Conservation (phyloP, 2,797 vertebrate genomes). For the Phrynocephalus forsythii region DNA sequence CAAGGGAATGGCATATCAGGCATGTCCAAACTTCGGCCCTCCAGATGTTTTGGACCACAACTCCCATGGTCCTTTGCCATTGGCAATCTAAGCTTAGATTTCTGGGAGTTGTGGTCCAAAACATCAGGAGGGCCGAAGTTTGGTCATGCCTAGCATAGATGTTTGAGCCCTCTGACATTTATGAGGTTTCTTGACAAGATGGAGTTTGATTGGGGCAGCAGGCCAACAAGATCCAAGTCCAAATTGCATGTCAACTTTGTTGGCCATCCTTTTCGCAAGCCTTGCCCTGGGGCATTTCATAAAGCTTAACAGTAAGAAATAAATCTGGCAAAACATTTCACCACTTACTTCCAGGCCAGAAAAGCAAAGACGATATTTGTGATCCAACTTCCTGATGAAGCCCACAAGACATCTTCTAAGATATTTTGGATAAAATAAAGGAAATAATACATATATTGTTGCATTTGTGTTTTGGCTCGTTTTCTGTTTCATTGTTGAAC, state of each 20-base stretch:
- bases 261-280: background rate
- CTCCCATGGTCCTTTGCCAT: too few relatives aligned
- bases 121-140: too few relatives aligned
- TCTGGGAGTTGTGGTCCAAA: too few relatives aligned
- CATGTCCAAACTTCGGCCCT: too few relatives aligned
- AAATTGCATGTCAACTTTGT: background rate
- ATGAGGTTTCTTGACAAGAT: too few relatives aligned
- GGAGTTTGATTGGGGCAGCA: too few relatives aligned
- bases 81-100: too few relatives aligned
- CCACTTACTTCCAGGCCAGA: background rate
- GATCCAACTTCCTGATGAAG: background rate
- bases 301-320: background rate
- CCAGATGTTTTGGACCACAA: too few relatives aligned
- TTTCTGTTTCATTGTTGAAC: background rate
- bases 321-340: background rate
- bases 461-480: too few relatives aligned
- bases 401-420: background rate
- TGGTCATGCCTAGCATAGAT: background rate
- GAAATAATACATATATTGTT: background rate
- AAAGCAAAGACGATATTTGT: background rate
- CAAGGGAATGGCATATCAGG: too few relatives aligned
- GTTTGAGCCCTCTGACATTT: too few relatives aligned
- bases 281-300: background rate
- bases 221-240: background rate
- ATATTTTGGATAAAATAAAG: background rate